Percentiles rank a stretch among this genome's conserved stretches.
Conservation (phyloP, 2,888 invertebrate genomes). For the Melikaiella ostensackeni region DNA sequence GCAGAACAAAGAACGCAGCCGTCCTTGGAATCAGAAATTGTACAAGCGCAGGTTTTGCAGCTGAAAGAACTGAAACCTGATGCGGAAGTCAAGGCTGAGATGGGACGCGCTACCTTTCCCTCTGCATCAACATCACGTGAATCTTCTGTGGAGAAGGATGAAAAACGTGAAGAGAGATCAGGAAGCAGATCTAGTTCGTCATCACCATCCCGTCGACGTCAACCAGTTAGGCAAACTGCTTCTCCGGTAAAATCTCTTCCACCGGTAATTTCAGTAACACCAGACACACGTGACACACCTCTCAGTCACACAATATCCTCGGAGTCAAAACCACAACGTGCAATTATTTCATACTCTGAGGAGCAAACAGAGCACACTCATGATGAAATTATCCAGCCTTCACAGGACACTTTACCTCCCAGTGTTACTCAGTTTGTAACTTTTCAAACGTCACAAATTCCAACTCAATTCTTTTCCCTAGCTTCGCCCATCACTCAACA, state of each 20-base stretch:
- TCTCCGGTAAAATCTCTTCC: constrained; percentile 72
- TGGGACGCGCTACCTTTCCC: constrained; percentile 42
- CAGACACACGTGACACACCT: constrained; percentile 60
- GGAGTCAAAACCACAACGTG: constrained; percentile 66
- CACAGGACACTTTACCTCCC: constrained; percentile 40
- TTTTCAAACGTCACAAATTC: constrained; percentile 68
- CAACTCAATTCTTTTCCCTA: constrained; percentile 64
- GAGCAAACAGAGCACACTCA: neutral
- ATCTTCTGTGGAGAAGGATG: constrained; percentile 44
- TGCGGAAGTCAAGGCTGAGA: constrained; percentile 3
- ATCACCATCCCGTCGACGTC: constrained; percentile 53
- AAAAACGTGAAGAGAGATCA: constrained; percentile 38
- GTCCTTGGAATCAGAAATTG: constrained; percentile 46
- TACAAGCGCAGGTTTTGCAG: constrained; percentile 53
- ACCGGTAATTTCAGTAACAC: constrained; percentile 72
- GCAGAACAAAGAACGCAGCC: neutral
- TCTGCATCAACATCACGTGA: constrained; percentile 27
- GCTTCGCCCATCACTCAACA: constrained; percentile 55
- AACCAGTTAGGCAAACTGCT: constrained; percentile 66
- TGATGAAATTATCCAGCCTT: neutral
- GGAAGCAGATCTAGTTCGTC: constrained; percentile 60
- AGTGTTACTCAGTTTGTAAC: constrained; percentile 64
- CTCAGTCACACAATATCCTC: constrained; percentile 34
- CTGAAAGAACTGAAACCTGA: constrained; percentile 42
- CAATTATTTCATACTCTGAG: constrained; percentile 65